A percentile compares a stretch with the other conserved stretches of the same genome.
phyloP scores from a whole-genome alignment of 1,140 invertebrate genomes.

The Hypsibius dujardini region DNA sequence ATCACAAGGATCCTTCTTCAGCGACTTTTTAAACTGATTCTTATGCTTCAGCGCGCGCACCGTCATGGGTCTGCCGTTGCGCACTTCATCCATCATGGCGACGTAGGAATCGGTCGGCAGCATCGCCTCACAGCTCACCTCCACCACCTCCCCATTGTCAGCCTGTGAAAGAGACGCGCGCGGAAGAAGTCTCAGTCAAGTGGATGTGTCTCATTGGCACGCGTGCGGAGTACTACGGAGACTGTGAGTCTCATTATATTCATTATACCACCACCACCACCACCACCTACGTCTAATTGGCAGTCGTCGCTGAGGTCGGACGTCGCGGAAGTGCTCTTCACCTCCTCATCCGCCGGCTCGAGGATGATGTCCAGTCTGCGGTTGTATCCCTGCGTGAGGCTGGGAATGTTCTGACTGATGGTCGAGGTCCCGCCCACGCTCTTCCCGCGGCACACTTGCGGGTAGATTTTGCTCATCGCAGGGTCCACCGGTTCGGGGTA shows the following conservation, averaged over 20 bases:
- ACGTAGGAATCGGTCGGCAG: neutral
- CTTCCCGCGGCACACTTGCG: neutral
- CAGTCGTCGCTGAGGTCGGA: no score
- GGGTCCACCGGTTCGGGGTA: no score
- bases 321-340: no score
- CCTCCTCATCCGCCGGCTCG: neutral
- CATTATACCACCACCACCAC: no score
- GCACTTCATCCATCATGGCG: neutral
- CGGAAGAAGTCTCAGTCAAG: no score
- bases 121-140: neutral
- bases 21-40: neutral
- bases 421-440: neutral
- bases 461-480: neutral
- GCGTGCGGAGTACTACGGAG: no score
- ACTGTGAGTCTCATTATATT: no score
- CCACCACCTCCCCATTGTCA: no score
- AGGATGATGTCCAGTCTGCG: neutral
- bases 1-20: neutral
- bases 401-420: neutral
- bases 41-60: slow-evolving; percentile 1
- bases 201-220: no score
- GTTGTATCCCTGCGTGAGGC: slow-evolving; percentile 3
- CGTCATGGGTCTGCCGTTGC: slow-evolving; percentile 13
- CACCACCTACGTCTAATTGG: no score
- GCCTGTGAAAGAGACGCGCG: no score